phyloP scores from a whole-genome alignment of 2,888 invertebrate genomes.

The Drosophila subsilvestris region DNA sequence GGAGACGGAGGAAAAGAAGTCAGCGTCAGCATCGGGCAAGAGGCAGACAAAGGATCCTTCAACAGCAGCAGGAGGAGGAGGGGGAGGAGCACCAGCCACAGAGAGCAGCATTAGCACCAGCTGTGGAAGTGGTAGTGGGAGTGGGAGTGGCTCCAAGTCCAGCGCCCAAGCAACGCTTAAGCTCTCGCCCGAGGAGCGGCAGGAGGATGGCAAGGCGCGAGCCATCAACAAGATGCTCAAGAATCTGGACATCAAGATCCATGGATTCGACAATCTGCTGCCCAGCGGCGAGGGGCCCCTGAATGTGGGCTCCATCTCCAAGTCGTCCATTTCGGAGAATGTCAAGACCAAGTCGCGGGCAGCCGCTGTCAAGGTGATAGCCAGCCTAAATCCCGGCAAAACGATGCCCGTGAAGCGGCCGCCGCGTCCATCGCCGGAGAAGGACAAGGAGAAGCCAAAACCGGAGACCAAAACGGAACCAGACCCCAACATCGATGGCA shows the following conservation, averaged over 20 bases:
- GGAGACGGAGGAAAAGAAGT: slow-evolving; percentile 55
- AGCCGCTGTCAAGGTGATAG: slow-evolving; percentile 82
- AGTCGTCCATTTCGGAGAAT: slow-evolving; percentile 84
- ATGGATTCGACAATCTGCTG: slow-evolving; percentile 82
- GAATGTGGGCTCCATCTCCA: slow-evolving; percentile 75
- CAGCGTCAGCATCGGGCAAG: slow-evolving; percentile 45
- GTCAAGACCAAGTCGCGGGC: slow-evolving; percentile 84
- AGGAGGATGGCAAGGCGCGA: slow-evolving; percentile 82
- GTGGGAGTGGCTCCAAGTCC: slow-evolving; percentile 16
- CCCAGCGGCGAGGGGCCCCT: slow-evolving; percentile 81
- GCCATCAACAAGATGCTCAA: slow-evolving; percentile 84
- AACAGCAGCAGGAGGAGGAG: slow-evolving; percentile 13
- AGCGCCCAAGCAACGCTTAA: slow-evolving; percentile 30
- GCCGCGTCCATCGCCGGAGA: slow-evolving; percentile 24
- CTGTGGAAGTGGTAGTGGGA: not conserved
- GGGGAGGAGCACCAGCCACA: slow-evolving; percentile 6
- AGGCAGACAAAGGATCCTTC: slow-evolving; percentile 29
- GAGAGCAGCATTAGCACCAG: slow-evolving; percentile 8
- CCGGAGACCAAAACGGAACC: slow-evolving; percentile 32
- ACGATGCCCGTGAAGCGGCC: slow-evolving; percentile 56
- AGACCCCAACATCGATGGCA: slow-evolving; percentile 37
- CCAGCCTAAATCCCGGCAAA: slow-evolving; percentile 71
- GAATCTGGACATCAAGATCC: slow-evolving; percentile 83
- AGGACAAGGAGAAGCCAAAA: slow-evolving; percentile 39
- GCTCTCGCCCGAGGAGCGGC: slow-evolving; percentile 60